A percentile compares a stretch with the other conserved stretches of the same genome.
Evolutionary conservation across 2,888 invertebrate species (phyloP).

Genomic region (Scelioninae gen. 1): DNA sequence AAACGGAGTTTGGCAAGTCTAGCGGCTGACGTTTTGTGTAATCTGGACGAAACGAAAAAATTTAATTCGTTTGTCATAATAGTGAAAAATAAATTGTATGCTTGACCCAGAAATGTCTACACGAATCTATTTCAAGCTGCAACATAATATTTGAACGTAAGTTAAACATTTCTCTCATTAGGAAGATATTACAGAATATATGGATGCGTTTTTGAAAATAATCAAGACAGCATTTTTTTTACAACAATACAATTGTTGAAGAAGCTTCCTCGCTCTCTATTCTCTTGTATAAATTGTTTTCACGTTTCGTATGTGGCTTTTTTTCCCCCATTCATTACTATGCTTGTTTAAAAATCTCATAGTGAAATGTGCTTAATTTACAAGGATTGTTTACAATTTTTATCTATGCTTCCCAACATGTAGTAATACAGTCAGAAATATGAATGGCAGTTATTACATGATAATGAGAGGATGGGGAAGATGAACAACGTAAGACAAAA

Average conservation of each 20-base stretch:
- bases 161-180: neutral
- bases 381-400: neutral
- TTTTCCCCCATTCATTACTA: neutral
- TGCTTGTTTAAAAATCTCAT: neutral
- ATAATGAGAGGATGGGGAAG: neutral
- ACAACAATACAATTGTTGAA: too few relatives aligned
- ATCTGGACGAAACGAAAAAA: conserved; percentile 18
- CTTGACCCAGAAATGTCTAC: conserved; percentile 1
- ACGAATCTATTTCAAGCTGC: neutral
- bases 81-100: conserved; percentile 17
- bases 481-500: neutral
- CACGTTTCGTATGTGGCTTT: too few relatives aligned
- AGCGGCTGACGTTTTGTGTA: conserved; percentile 12
- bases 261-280: too few relatives aligned
- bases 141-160: neutral
- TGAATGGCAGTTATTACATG: neutral
- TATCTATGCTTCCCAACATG: neutral
- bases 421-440: conserved; percentile 1
- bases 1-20: conserved; percentile 2
- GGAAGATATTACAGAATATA: neutral
- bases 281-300: neutral
- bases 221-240: too few relatives aligned
- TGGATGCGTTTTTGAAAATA: too few relatives aligned
- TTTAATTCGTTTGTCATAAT: conserved; percentile 18
- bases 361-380: neutral